These are phyloP conservation scores for Melanerpes formicivorus DNA, from an alignment of 2,113 vertebrate genomes.

Conservation along the genomic window DNA sequence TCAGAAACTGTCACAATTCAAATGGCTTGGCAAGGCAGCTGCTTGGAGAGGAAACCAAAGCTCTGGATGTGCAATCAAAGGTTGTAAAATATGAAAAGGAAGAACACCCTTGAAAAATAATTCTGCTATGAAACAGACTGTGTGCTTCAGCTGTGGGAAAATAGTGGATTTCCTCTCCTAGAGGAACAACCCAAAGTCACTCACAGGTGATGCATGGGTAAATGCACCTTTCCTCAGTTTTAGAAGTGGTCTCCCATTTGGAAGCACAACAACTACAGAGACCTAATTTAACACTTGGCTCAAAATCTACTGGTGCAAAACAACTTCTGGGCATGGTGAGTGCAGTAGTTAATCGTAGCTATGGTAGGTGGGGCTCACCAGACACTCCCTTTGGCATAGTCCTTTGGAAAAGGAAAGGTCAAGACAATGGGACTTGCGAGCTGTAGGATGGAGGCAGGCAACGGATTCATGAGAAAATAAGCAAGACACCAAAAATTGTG, in stretches of 20 bases:
- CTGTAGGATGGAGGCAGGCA: not conserved
- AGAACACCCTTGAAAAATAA: conserved; percentile 56
- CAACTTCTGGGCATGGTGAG: not conserved
- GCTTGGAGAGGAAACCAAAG: conserved; percentile 52
- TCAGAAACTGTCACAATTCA: conserved; percentile 41
- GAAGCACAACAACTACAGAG: not conserved
- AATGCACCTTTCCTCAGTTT: not conserved
- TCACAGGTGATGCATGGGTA: not conserved
- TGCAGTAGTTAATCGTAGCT: not conserved
- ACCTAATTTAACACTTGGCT: not conserved
- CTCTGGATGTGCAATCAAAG: conserved; percentile 56
- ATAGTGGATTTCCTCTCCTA: not conserved
- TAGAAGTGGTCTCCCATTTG: not conserved
- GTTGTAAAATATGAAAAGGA: conserved; percentile 54
- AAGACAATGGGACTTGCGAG: not conserved
- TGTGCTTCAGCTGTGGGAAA: conserved; percentile 33
- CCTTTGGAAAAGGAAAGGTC: not conserved
- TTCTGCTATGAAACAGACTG: not conserved
- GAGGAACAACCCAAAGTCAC: not conserved
- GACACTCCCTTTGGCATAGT: not conserved
- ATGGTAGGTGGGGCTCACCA: not conserved
- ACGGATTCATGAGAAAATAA: not conserved
- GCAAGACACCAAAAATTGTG: not conserved
- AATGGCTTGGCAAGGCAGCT: conserved; percentile 40
- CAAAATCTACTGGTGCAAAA: not conserved